phyloP scores from a whole-genome alignment of 2,797 vertebrate genomes.

The Bradypodion ventrale region DNA sequence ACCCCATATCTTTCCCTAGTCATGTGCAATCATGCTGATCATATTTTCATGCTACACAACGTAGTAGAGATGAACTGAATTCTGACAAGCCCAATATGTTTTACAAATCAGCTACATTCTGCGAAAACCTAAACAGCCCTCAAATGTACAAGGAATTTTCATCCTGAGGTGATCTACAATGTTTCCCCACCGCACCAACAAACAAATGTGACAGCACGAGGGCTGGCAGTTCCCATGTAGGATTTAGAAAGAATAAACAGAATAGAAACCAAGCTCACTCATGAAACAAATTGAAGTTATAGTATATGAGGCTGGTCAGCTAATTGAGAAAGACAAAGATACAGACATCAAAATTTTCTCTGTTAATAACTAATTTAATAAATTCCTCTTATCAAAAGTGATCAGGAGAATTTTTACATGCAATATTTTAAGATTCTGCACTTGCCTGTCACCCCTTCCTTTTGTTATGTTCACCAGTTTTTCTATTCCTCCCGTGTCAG shows the following conservation, averaged over 20 bases:
- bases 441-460: constrained; percentile 93
- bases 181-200: neutral
- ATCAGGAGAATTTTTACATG: neutral
- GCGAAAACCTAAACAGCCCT: neutral
- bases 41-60: neutral
- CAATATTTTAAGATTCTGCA: constrained; percentile 39
- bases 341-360: constrained; percentile 3
- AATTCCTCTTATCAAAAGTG: neutral
- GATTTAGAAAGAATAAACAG: neutral
- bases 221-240: neutral
- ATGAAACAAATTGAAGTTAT: neutral
- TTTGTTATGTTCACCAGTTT: constrained; percentile 98
- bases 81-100: neutral
- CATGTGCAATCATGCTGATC: neutral
- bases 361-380: fast-evolving
- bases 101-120: too few species aligned
- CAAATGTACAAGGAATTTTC: neutral
- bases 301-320: neutral
- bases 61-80: neutral
- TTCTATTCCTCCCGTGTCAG: constrained; percentile 93
- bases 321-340: neutral
- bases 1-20: neutral
- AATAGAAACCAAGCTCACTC: fast-evolving
- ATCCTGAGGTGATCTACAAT: neutral
- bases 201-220: neutral